Evolutionary conservation across 2,888 invertebrate species (phyloP).

Genomic region (Eristalinus aeneus): DNA sequence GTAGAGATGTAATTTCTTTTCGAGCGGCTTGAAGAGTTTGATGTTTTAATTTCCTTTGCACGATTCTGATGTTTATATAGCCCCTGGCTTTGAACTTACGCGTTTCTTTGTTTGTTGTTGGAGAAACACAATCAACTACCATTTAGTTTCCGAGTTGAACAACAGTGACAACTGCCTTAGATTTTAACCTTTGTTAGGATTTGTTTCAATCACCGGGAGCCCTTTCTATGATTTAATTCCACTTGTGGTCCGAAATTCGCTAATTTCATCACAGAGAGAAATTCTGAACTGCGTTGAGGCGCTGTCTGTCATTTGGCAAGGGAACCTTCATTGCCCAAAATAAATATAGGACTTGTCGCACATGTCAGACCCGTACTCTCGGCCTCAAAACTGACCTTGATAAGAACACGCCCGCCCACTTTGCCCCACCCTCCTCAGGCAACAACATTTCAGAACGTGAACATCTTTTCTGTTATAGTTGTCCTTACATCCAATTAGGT

Average conservation of each 20-base stretch:
- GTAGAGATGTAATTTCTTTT: conserved; percentile 12
- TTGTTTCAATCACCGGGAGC: too few relatives aligned
- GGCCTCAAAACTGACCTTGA: conserved; percentile 34
- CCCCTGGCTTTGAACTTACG: conserved; percentile 17
- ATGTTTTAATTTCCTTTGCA: neutral
- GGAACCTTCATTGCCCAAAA: neutral
- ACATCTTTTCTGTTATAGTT: conserved; percentile 16
- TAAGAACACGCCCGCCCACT: conserved; percentile 16
- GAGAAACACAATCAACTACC: neutral
- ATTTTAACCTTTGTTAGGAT: too few relatives aligned
- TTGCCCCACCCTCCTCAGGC: neutral
- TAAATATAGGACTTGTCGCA: conserved; percentile 26
- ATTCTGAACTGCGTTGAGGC: too few relatives aligned
- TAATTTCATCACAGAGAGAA: too few relatives aligned
- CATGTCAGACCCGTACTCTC: neutral
- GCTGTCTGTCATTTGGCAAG: neutral
- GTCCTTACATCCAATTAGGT: conserved; percentile 45
- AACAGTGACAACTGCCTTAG: too few relatives aligned
- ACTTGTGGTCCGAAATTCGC: too few relatives aligned
- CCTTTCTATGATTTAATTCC: too few relatives aligned
- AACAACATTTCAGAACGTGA: conserved; percentile 16
- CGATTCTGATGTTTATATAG: neutral
- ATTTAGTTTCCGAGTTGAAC: too few relatives aligned
- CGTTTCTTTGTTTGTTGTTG: neutral
- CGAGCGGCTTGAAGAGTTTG: neutral